Evolutionary conservation across 2,113 vertebrate genomes (phyloP), one percentile per base, ranked within the genome.

Genomic region (Corythaixoides concolor): DNA sequence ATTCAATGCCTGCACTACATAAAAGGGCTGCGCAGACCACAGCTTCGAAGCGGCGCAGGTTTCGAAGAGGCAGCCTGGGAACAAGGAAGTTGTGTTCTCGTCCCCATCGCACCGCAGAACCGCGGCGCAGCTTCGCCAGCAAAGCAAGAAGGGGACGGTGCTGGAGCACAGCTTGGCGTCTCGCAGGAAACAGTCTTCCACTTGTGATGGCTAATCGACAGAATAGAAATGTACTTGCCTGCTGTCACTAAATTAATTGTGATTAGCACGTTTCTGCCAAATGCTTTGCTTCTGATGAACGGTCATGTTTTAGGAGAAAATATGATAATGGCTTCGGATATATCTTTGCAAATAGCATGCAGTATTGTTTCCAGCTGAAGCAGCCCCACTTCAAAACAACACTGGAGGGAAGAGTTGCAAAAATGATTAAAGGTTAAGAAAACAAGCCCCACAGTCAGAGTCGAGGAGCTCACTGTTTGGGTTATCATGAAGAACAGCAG

Each of bases 161-260:
- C 72, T 43, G 33, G 47, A 50, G 32, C 1, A 15, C 6, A 18
- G 69, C 32, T 11, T 24, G 33, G 14, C 35, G 64, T 64, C 56
- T n/a, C n/a, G n/a, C n/a, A n/a, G n/a, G n/a, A n/a, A n/a, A n/a
- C n/a, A n/a, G n/a, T n/a, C 35, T 78, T 78, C 39, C 53, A 43
- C 35, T 52, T 17, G 0, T 0, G 0, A 37, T 0, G 2, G 35
- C 14, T 82, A 30, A 50, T 11, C 50, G 35, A 9, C 12, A 14
- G 33, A 53, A 81, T 1, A 58, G 68, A 77, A 84, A 73, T 37
- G 45, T 77, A 84, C 55, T 55, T 60, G 17, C 22, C 37, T 39
- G 33, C 33, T 88, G 26, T 30, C 37, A 16, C 64, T 33, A 63
- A 79, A 74, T 53, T 37, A 37, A n/a, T 52, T 74, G 37, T 14